A percentile compares a stretch with the other conserved stretches of the same genome.
These are phyloP conservation scores for Drosophila bipectinata DNA, from an alignment of 1,140 invertebrate genomes.

Conservation along the genomic window DNA sequence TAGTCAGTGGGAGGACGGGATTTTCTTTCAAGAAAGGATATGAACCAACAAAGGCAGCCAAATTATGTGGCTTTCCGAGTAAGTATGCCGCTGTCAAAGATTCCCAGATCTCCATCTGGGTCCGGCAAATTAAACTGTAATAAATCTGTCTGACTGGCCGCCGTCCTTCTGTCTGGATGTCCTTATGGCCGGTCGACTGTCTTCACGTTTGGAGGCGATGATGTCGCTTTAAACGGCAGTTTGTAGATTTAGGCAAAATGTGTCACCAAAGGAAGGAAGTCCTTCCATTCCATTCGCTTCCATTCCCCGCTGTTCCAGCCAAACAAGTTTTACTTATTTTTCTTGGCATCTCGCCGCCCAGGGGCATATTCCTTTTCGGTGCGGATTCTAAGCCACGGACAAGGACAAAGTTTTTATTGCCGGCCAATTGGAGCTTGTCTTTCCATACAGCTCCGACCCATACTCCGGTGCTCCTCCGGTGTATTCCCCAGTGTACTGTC, in stretches of 20 bases:
- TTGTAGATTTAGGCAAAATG: constrained; percentile 42
- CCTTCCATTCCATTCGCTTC: background rate
- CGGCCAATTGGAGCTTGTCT: constrained; percentile 68
- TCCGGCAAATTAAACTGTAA: constrained; percentile 67
- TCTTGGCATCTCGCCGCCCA: constrained; percentile 14
- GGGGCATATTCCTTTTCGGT: constrained; percentile 13
- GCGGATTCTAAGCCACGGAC: constrained; percentile 29
- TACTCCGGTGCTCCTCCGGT: constrained; percentile 17
- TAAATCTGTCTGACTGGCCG: constrained; percentile 63
- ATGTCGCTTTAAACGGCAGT: constrained; percentile 50
- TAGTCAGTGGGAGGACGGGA: background rate
- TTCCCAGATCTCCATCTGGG: constrained; percentile 21
- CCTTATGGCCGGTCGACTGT: background rate
- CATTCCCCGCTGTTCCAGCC: background rate
- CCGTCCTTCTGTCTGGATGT: background rate
- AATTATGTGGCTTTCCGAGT: constrained; percentile 27
- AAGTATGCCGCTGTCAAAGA: constrained; percentile 22
- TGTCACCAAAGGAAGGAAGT: constrained; percentile 40
- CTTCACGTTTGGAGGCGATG: constrained; percentile 23
- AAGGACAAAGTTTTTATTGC: constrained; percentile 78
- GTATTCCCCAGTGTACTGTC: constrained; percentile 43
- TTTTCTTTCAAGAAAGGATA: constrained; percentile 26
- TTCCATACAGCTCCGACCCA: constrained; percentile 1
- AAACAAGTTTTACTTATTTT: constrained; percentile 47
- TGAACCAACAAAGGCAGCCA: constrained; percentile 30